A percentile compares a stretch with the other conserved stretches of the same genome.
phyloP scores from a whole-genome alignment of 64 coral and sea anemone species.

The Montipora cactus region DNA sequence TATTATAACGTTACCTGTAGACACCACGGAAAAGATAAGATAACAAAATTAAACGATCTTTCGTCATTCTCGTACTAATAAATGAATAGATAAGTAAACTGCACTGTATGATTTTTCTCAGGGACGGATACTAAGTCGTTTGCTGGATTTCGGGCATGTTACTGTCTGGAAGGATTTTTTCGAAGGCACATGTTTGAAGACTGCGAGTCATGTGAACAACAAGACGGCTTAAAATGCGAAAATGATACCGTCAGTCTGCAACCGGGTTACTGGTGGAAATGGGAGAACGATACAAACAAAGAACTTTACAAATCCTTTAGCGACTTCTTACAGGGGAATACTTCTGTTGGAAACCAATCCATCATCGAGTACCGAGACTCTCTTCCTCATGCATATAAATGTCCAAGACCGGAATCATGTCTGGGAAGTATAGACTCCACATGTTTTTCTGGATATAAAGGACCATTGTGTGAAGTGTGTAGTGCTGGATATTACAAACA shows the following conservation, averaged over 20 bases:
- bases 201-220: not conserved
- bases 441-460: conserved; percentile 5
- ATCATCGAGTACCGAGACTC: not conserved
- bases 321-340: not conserved
- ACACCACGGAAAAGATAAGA: too few relatives aligned
- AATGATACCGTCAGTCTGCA: not conserved
- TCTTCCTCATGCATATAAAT: not conserved
- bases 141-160: conserved; percentile 25
- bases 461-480: conserved; percentile 32
- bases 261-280: conserved; percentile 10
- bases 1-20: too few relatives aligned
- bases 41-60: too few relatives aligned
- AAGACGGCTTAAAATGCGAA: conserved; percentile 1
- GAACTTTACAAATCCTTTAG: conserved; percentile 6
- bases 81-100: too few relatives aligned
- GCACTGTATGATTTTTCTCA: not conserved
- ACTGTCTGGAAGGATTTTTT: not conserved
- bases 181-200: conserved; percentile 1
- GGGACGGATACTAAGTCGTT: not conserved
- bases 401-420: not conserved
- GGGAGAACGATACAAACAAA: conserved; percentile 1
- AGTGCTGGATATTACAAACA: conserved; percentile 33
- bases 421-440: not conserved
- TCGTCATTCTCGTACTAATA: too few relatives aligned
- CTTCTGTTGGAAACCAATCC: not conserved